Evolutionary conservation across 2,113 vertebrate species (phyloP), one percentile per base, ranked within the genome.

Genomic region (Chloroceryle aenea): DNA sequence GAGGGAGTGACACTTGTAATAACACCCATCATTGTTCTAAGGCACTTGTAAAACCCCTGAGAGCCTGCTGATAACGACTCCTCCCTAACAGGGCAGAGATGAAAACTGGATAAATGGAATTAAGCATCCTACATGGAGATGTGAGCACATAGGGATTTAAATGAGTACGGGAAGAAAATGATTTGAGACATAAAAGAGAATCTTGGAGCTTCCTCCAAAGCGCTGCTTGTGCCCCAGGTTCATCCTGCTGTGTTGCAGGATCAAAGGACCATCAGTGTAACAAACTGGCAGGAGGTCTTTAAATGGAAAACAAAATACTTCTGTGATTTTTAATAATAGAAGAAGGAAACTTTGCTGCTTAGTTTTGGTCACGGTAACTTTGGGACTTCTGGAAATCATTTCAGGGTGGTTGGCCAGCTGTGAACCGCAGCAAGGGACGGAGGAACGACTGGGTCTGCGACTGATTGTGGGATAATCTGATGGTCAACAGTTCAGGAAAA

Each of bases 141-240:
- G 64, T 64, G 76, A 52, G 45, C 76, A 69, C 84, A 26, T 55
- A 10, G 0, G 38, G 68, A 14, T 73, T 53, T 40, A 40, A 77
- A 66, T 26, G 68, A 72, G 22, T 1, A 13, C 18, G 18, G 69
- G 32, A 58, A 40, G 25, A 22, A 73, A 87, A 53, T 0, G 0
- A 55, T 80, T 21, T 61, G 67, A 40, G 71, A 25, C 0, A 19
- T 29, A 78, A 67, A 81, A 92, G 53, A 62, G 38, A 55, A 55
- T 55, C 45, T 66, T 64, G 29, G 89, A 61, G 52, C 74, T 62
- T 40, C 71, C 62, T 85, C 68, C 2, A 3, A 19, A 67, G 88
- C 8, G 4, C 1, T n/a, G 0, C 59, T 77, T 12, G 14, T 25
- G 48, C 64, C 36, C 5, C 36, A 64, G 72, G 45, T n/a, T 77